These are phyloP conservation scores for Caenorhabditis drosophilae DNA, from an alignment of 2,888 invertebrate genomes.

Conservation along the genomic window DNA sequence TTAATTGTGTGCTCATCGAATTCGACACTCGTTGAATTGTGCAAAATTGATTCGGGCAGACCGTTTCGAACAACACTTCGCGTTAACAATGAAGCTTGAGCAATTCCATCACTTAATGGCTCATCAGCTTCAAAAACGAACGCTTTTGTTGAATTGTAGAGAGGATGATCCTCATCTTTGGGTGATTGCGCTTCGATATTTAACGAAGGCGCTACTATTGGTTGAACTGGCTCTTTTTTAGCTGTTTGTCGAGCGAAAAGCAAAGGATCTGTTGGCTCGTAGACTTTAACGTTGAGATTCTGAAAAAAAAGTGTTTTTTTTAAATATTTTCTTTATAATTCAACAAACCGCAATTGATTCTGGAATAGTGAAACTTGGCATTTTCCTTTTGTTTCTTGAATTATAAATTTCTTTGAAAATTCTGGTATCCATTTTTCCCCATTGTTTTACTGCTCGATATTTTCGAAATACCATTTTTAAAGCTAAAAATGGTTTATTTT, in stretches of 20 bases:
- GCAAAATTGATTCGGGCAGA: constrained; percentile 52
- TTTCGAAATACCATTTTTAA: constrained; percentile 58
- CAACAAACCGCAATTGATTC: constrained; percentile 46
- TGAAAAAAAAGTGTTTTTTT: too few species aligned
- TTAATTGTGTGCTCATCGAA: constrained; percentile 44
- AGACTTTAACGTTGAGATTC: constrained; percentile 49
- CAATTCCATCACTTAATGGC: constrained; percentile 64
- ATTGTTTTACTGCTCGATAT: constrained; percentile 58
- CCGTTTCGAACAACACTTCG: constrained; percentile 48
- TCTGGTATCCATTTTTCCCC: constrained; percentile 61
- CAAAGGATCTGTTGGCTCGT: constrained; percentile 50
- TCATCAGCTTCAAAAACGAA: constrained; percentile 60
- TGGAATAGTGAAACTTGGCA: constrained; percentile 54
- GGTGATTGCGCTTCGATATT: too few species aligned
- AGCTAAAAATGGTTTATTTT: too few species aligned
- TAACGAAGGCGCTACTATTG: too few species aligned
- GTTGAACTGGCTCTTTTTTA: too few species aligned
- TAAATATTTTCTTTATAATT: too few species aligned
- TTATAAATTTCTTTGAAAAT: constrained; percentile 62
- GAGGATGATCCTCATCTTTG: constrained; percentile 49
- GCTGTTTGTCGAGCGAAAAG: constrained; percentile 44
- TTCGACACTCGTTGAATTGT: constrained; percentile 36
- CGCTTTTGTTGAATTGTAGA: constrained; percentile 48
- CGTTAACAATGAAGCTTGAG: constrained; percentile 57
- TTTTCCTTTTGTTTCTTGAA: constrained; percentile 49